phyloP scores from a whole-genome alignment of 2,113 vertebrate genomes.

The Diglossa brunneiventris region DNA sequence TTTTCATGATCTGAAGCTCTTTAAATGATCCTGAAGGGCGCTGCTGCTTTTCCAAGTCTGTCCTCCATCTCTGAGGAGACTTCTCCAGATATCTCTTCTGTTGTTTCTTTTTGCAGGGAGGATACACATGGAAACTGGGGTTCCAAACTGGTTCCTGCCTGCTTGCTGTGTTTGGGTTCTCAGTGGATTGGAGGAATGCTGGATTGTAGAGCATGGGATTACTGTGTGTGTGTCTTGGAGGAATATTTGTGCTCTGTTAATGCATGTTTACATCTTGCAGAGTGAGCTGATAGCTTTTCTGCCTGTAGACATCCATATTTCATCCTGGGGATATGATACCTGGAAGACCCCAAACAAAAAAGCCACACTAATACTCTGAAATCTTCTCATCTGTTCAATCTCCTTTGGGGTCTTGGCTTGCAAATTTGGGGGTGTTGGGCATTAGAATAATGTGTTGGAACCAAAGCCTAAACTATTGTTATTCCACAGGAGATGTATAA shows the following conservation, averaged over 20 bases:
- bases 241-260: not conserved
- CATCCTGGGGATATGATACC: not conserved
- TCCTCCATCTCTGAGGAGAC: not conserved
- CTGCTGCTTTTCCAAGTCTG: not conserved
- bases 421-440: not conserved
- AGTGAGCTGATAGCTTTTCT: not conserved
- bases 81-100: not conserved
- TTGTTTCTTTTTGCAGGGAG: not conserved
- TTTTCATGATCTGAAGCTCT: not conserved
- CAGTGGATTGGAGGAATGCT: not conserved
- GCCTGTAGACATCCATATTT: not conserved
- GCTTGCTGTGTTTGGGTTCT: not conserved
- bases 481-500: not conserved
- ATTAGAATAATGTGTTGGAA: not conserved
- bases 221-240: not conserved
- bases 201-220: not conserved
- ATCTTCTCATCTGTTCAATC: not conserved
- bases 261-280: not conserved
- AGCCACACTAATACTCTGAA: not conserved
- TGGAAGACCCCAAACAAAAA: not conserved
- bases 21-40: not conserved
- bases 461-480: not conserved
- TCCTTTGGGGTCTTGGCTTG: not conserved
- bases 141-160: not conserved
- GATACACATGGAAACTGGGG: accelerated